phyloP scores from a whole-genome alignment of 1,140 invertebrate species.

The Zaprionus nigranus region DNA sequence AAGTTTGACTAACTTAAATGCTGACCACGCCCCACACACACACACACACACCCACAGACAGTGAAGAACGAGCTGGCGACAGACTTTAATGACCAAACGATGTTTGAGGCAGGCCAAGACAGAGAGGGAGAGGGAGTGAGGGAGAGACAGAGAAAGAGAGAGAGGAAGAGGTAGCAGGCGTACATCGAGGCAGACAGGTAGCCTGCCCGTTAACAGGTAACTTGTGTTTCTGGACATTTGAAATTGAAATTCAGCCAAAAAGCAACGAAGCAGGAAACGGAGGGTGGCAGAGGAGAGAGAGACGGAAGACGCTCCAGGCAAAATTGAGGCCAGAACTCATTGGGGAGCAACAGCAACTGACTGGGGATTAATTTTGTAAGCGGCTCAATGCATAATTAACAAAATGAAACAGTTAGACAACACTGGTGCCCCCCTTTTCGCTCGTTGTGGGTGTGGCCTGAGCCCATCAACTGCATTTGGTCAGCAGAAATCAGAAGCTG shows the following conservation, averaged over 20 bases:
- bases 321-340: neutral
- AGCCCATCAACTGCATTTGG: too few species aligned
- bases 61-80: constrained; percentile 28
- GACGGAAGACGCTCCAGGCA: neutral
- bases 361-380: constrained; percentile 65
- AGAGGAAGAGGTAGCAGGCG: neutral
- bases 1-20: constrained; percentile 27
- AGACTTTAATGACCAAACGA: constrained; percentile 30
- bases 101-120: neutral
- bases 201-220: neutral
- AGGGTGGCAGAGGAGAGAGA: neutral
- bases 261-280: constrained; percentile 8
- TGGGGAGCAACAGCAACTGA: neutral
- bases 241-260: constrained; percentile 31
- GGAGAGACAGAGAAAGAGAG: neutral
- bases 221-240: constrained; percentile 8
- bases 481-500: too few species aligned
- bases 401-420: constrained; percentile 38
- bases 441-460: neutral
- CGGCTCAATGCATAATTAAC: constrained; percentile 72
- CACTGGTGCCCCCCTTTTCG: neutral
- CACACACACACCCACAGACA: neutral
- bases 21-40: constrained; percentile 23
- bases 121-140: neutral
- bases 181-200: constrained; percentile 15